These are phyloP conservation scores for Rambutsinella grinnellia DNA, from an alignment of 2,888 invertebrate genomes.

Conservation along the genomic window DNA sequence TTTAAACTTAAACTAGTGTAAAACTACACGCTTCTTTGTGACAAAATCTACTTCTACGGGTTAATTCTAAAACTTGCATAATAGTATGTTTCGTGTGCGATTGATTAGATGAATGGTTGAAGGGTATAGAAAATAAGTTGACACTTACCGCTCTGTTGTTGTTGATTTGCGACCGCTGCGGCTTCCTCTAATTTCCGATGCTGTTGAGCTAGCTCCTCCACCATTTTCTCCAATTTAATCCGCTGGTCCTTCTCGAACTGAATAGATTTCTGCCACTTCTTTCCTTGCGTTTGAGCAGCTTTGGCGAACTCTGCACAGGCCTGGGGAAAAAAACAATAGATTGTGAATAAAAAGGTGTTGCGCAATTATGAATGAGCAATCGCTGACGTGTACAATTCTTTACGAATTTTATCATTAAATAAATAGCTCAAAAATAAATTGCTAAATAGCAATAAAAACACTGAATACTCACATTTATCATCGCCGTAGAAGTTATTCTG, in stretches of 20 bases:
- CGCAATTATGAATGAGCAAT: no score
- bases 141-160: slow-evolving; percentile 46
- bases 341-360: no score
- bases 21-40: no score
- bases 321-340: slow-evolving; percentile 71
- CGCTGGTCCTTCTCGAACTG: slow-evolving; percentile 97
- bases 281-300: slow-evolving; percentile 89
- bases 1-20: no score
- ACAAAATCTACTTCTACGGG: no score
- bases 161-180: slow-evolving; percentile 68
- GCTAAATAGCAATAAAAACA: neutral
- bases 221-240: slow-evolving; percentile 92
- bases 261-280: slow-evolving; percentile 91
- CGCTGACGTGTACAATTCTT: no score
- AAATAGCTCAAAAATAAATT: no score
- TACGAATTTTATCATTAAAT: no score
- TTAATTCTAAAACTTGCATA: no score
- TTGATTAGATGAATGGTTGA: no score
- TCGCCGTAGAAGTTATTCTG: slow-evolving; percentile 94
- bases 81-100: no score
- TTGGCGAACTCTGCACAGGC: slow-evolving; percentile 93
- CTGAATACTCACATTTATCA: slow-evolving; percentile 86
- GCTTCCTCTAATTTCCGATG: slow-evolving; percentile 96
- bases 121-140: no score
- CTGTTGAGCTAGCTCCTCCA: slow-evolving; percentile 96